Base-by-base conservation (phyloP, 2,888 invertebrate species). In the Hypomecis punctinalis region DNA sequence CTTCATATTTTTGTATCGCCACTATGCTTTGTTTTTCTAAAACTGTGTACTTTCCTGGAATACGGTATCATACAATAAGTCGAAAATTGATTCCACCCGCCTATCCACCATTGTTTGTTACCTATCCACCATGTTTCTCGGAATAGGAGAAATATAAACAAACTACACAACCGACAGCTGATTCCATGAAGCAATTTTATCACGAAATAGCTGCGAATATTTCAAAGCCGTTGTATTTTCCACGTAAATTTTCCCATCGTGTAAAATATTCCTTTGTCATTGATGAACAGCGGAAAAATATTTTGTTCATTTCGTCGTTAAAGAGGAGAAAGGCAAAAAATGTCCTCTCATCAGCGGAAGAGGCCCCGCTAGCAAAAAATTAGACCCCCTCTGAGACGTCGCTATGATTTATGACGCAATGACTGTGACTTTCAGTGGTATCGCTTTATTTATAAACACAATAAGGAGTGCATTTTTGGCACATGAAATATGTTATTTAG, bases 361-460 rank as follows among this genome's bases (percentile, higher is more conserved):
- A 52, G 36, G 39, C 49, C 46, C 40, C 23, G 46, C 51, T 13
- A 55, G n/a, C 51, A 42, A 56, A 59, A 64, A 60, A 56, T 60
- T 60, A 55, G 64, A 63, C 68, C 68, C 62, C 66, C 66, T 71
- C 63, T 62, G 57, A 70, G 63, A 69, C 54, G 70, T 69, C 70
- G 61, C 69, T 47, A 66, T 75, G 73, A 73, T 75, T 72, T 70
- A 73, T 75, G 68, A 55, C 57, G 58, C 63, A 55, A 67, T 71
- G 74, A 71, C 66, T 72, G 55, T 61, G 63, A 62, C 61, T 66
- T 64, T 66, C 54, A 66, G 53, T 39, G 61, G 52, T 52, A 57
- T 66, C 61, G 64, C 47, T 61, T 52, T 65, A 46, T 61, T 52
- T 65, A 46, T 61, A 61, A 61, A 42, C 43, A 57, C 56, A 61